These are phyloP conservation scores for Otolemur garnettii DNA, from an alignment of 2,113 vertebrate species.

Conservation along the genomic window DNA sequence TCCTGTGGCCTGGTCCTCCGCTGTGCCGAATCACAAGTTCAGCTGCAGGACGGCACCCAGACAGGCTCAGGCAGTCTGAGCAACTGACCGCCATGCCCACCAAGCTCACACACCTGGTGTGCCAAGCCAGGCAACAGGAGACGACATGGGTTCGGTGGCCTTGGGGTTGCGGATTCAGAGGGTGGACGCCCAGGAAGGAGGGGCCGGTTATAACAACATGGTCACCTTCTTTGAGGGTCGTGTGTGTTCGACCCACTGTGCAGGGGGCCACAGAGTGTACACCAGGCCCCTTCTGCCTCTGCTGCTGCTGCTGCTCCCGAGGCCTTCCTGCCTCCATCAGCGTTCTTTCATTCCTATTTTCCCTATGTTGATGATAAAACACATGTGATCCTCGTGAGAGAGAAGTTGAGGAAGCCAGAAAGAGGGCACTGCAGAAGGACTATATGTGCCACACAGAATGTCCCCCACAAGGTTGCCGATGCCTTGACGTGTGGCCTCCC, in stretches of 20 bases:
- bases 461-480: not conserved
- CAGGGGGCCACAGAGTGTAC: not conserved
- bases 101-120: not conserved
- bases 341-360: not conserved
- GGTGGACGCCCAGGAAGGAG: not conserved
- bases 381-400: not conserved
- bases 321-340: not conserved
- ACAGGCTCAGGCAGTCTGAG: not conserved
- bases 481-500: not conserved
- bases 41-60: not conserved
- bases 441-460: not conserved
- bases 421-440: too few species aligned
- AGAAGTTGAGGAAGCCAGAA: not conserved
- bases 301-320: not conserved
- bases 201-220: not conserved
- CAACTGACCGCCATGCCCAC: not conserved
- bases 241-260: not conserved
- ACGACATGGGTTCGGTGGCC: too few species aligned
- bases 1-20: not conserved
- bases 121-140: not conserved
- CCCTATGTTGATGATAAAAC: not conserved
- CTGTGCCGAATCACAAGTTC: not conserved
- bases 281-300: not conserved
- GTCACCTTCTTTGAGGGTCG: not conserved
- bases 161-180: not conserved